Evolutionary conservation across 1,140 invertebrate species (phyloP), one percentile per base, ranked within the genome.

Genomic region (Drosophila sechellia): DNA sequence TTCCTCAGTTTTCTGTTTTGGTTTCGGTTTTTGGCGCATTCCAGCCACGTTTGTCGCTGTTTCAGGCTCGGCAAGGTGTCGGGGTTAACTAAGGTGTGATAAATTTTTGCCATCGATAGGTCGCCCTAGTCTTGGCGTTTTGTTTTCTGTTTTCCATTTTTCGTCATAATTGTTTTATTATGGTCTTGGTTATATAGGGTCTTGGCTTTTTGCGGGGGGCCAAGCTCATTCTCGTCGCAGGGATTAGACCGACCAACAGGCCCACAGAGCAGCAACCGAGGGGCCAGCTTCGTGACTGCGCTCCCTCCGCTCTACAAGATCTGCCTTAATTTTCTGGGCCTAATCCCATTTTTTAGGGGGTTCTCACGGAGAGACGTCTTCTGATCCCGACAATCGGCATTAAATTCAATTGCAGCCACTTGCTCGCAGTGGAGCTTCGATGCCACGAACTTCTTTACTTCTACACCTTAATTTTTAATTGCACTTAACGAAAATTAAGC

Each of bases 11-110:
- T 10, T 31, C 31, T 31, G 31, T 54, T 48, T n/a, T 34, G 6
- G 6, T 27, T 17, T 15, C 27, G 8, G 43, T 46, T 31, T 34
- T 17, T 49, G 58, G 68, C 84, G 52, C 84, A 87, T 87, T 90
- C 85, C 85, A 74, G 70, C 66, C 70, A 75, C 61, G 71, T 75
- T 77, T 76, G 73, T 57, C 57, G 72, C 68, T 59, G 71, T 80
- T 68, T 71, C 58, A 63, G 52, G 74, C 78, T 81, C 75, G 85
- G 85, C 87, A 79, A 74, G 81, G 79, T 84, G 85, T 79, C 65
- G 63, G 68, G 85, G 85, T 90, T 85, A 90, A 90, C 85, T 90
- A 90, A 90, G 85, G 85, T 90, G 85, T 90, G 85, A 90, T 90
- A 90, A 90, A 89, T 89, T 83, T 89, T 84, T 89, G 65, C 59